phyloP scores from a whole-genome alignment of 2,888 invertebrate species.

The Drosophila helvetica region DNA sequence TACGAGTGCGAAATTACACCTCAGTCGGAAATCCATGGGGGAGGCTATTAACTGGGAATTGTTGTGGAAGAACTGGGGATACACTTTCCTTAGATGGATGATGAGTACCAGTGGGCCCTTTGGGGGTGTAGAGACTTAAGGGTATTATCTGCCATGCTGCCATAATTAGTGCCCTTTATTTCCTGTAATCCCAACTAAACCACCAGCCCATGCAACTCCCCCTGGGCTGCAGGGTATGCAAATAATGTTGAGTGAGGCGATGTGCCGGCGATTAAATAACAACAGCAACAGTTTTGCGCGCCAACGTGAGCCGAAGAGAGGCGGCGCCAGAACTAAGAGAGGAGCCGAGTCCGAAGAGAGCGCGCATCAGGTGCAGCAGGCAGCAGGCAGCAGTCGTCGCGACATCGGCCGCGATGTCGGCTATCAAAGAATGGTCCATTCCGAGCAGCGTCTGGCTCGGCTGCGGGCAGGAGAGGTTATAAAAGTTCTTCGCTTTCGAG shows the following conservation, averaged over 20 bases:
- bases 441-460: constrained; percentile 22
- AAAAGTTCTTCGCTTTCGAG: constrained; percentile 82
- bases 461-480: constrained; percentile 61
- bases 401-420: constrained; percentile 34
- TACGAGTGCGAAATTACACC: constrained; percentile 17
- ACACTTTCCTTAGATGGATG: constrained; percentile 1
- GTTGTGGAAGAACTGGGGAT: neutral
- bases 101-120: neutral
- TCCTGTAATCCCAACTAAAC: neutral
- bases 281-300: constrained; percentile 78
- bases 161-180: too few species aligned
- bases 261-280: constrained; percentile 75
- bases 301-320: constrained; percentile 44
- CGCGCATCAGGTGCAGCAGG: constrained; percentile 65
- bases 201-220: neutral
- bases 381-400: constrained; percentile 16
- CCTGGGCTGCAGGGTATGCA: constrained; percentile 32
- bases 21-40: constrained; percentile 6
- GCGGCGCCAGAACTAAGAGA: constrained; percentile 40
- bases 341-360: constrained; percentile 43
- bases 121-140: too few species aligned
- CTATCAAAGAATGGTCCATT: constrained; percentile 71
- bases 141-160: too few species aligned
- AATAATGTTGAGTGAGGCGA: constrained; percentile 45
- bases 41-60: neutral